These are phyloP conservation scores for Australoheros facetus DNA, from an alignment of 2,797 vertebrate species.

Conservation along the genomic window DNA sequence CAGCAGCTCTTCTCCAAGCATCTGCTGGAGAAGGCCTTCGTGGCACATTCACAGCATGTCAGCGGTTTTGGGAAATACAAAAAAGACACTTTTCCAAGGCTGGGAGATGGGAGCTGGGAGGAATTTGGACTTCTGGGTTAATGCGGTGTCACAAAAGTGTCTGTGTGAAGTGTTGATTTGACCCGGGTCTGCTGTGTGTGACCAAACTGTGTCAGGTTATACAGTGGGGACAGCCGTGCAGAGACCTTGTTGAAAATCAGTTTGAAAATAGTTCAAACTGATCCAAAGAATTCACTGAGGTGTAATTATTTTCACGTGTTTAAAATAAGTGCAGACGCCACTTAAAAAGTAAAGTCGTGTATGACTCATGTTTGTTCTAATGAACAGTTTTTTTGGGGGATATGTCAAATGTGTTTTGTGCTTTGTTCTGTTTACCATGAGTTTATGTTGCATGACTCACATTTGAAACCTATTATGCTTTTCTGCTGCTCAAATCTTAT, in stretches of 20 bases:
- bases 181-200: constrained; percentile 8
- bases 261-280: constrained; percentile 50
- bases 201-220: constrained; percentile 60
- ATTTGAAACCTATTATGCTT: not conserved
- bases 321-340: not conserved
- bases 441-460: not conserved
- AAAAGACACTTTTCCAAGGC: not conserved
- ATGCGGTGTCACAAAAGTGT: not conserved
- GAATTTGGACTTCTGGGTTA: not conserved
- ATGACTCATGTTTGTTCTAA: not conserved
- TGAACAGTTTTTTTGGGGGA: not conserved
- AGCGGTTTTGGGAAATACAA: not conserved
- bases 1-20: not conserved
- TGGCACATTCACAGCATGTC: not conserved
- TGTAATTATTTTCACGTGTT: constrained; percentile 34
- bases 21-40: not conserved
- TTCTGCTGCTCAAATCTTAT: constrained; percentile 12
- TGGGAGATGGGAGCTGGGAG: not conserved
- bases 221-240: constrained; percentile 21
- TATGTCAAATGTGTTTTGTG: not conserved
- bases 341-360: not conserved
- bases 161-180: not conserved
- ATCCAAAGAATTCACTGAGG: constrained; percentile 1
- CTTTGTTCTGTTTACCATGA: not conserved
- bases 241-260: not conserved